Conservation (phyloP, 2,797 vertebrate species). For the Cichlasoma orientale region DNA sequence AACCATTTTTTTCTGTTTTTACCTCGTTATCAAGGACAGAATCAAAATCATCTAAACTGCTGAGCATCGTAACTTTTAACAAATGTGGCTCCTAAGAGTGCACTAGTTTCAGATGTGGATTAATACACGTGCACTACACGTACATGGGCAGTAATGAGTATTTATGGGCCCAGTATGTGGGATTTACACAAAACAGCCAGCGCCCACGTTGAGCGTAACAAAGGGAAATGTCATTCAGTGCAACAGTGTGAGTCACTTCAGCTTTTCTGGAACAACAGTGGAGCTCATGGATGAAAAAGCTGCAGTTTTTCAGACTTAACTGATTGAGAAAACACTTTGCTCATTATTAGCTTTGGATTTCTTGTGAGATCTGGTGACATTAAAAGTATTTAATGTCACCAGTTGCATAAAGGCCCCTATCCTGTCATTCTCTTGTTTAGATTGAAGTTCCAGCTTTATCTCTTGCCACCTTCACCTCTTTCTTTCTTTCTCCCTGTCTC, state of each 20-base stretch:
- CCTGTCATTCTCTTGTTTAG: neutral
- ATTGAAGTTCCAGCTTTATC: neutral
- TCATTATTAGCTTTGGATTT: neutral
- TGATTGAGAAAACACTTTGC: no score
- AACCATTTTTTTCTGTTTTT: neutral
- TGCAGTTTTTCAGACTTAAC: neutral
- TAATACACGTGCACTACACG: neutral
- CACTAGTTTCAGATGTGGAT: neutral
- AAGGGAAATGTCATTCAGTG: neutral
- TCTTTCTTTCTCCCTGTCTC: constrained; percentile 6
- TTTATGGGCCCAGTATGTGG: neutral
- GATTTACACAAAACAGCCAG: neutral
- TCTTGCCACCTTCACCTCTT: neutral
- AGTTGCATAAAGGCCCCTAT: neutral
- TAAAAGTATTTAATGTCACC: neutral
- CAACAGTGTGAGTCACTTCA: neutral
- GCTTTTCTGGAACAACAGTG: neutral
- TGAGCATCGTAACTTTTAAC: neutral
- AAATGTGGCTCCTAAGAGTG: neutral
- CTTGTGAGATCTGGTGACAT: neutral
- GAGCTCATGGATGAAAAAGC: neutral
- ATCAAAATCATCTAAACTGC: neutral
- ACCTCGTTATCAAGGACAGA: neutral
- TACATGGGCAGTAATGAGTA: neutral
- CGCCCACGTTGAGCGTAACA: neutral